Conservation (phyloP, 2,797 vertebrate species). For the Gallinago nigripennis region DNA sequence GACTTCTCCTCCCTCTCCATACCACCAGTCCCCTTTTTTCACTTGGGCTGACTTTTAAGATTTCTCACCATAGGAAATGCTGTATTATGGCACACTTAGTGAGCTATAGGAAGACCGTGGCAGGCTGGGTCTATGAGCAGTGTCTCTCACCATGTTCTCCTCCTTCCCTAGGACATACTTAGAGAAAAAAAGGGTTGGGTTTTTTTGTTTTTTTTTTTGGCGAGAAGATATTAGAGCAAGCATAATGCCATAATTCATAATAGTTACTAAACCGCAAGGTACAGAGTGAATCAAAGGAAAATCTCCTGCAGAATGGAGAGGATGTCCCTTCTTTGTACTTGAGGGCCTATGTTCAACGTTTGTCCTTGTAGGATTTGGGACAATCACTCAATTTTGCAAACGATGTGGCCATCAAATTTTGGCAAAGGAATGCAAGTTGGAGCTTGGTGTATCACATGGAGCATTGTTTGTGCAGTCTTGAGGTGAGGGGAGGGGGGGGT, state of each 20-base stretch:
- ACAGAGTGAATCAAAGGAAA: background rate
- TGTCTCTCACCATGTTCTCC: background rate
- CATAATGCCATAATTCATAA: background rate
- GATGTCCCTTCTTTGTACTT: background rate
- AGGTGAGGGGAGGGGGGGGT: accelerated
- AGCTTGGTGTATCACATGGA: background rate
- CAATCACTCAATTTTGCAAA: background rate
- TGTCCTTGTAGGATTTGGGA: background rate
- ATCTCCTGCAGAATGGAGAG: background rate
- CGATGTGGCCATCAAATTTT: background rate
- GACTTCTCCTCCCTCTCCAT: background rate
- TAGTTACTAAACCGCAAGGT: background rate
- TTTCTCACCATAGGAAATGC: background rate
- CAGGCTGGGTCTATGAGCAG: background rate
- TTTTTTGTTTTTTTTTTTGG: accelerated
- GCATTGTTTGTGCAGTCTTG: no score
- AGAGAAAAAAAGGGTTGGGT: background rate
- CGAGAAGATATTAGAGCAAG: background rate
- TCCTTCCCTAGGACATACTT: background rate
- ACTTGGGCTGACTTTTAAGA: background rate
- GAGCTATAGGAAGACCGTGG: background rate
- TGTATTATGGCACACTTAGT: background rate
- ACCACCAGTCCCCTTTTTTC: accelerated
- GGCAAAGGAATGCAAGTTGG: background rate
- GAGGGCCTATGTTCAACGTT: background rate